phyloP scores from a whole-genome alignment of 30 jellyfish, hydroid and myxozoan species.

The Aurelia sp. region DNA sequence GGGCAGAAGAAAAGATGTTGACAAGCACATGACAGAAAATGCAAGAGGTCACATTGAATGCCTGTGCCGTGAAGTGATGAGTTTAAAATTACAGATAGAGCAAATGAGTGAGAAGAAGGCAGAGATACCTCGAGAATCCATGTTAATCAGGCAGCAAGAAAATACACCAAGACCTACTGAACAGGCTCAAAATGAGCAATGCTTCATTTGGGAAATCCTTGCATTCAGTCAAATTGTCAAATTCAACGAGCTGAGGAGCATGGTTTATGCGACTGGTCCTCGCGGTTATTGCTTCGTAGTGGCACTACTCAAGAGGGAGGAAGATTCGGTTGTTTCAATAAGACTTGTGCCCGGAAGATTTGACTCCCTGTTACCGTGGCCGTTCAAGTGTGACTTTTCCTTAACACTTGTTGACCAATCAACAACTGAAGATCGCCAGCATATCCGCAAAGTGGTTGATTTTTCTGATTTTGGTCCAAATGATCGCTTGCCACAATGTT shows the following conservation, averaged over 20 bases:
- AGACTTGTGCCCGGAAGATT: constrained; percentile 41
- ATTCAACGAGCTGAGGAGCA: constrained; percentile 1
- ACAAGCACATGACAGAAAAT: constrained; percentile 1
- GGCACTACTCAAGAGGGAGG: constrained; percentile 6
- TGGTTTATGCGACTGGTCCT: constrained; percentile 43
- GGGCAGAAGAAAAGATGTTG: not conserved
- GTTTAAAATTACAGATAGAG: not conserved
- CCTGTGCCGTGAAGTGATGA: constrained; percentile 4
- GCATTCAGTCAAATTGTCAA: constrained; percentile 6
- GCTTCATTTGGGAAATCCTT: constrained; percentile 3
- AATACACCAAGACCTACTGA: not conserved
- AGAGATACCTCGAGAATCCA: not conserved
- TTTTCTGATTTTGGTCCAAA: constrained; percentile 25
- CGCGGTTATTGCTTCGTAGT: constrained; percentile 41
- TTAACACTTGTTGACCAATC: constrained; percentile 28
- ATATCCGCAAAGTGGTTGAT: constrained; percentile 26
- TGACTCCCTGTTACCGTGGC: constrained; percentile 58
- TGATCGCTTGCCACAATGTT: constrained; percentile 23
- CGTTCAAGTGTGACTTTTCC: constrained; percentile 34
- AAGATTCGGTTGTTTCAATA: constrained; percentile 31
- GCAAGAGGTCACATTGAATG: not conserved
- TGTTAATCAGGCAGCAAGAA: not conserved
- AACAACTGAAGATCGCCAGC: constrained; percentile 4
- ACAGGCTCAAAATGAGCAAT: not conserved
- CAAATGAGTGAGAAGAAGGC: not conserved